Percentiles rank a stretch among this genome's conserved stretches.
Evolutionary conservation across 1,140 invertebrate species (phyloP).

Genomic region (Zaprionus taronus): DNA sequence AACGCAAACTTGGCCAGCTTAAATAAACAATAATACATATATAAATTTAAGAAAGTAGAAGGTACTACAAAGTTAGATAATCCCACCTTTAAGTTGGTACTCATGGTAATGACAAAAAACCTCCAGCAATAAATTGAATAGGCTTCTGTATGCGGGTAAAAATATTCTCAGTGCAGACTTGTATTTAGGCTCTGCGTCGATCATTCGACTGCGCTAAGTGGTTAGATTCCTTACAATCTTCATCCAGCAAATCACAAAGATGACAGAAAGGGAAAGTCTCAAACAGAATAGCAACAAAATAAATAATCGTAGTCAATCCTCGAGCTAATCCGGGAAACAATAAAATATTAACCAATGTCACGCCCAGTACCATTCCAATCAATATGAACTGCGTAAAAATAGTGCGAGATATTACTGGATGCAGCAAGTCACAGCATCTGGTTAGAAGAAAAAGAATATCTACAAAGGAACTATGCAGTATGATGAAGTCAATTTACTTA

Average conservation of each 20-base stretch:
- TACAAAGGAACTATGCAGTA: neutral
- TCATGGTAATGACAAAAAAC: constrained; percentile 20
- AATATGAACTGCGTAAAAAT: constrained; percentile 22
- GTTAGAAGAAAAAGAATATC: neutral
- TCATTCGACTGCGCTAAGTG: constrained; percentile 16
- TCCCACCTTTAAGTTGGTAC: constrained; percentile 15
- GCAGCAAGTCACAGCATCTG: constrained; percentile 5
- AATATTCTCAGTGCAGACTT: constrained; percentile 19
- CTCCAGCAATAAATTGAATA: constrained; percentile 15
- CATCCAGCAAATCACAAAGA: constrained; percentile 20
- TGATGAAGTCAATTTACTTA: constrained; percentile 1
- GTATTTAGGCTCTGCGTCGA: constrained; percentile 19
- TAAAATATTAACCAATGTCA: constrained; percentile 2
- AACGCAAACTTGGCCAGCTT: constrained; percentile 35
- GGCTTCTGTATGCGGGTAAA: constrained; percentile 19
- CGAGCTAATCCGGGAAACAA: constrained; percentile 2
- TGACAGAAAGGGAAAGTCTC: constrained; percentile 28
- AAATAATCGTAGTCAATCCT: neutral
- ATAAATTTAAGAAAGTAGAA: neutral
- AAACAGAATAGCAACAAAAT: neutral
- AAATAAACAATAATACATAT: neutral
- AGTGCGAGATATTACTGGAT: constrained; percentile 5
- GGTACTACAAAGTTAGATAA: neutral
- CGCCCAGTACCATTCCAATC: constrained; percentile 9
- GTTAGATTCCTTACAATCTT: constrained; percentile 11